These are phyloP conservation scores for Drosophila buzzatii DNA, from an alignment of 2,888 invertebrate species.

Conservation along the genomic window DNA sequence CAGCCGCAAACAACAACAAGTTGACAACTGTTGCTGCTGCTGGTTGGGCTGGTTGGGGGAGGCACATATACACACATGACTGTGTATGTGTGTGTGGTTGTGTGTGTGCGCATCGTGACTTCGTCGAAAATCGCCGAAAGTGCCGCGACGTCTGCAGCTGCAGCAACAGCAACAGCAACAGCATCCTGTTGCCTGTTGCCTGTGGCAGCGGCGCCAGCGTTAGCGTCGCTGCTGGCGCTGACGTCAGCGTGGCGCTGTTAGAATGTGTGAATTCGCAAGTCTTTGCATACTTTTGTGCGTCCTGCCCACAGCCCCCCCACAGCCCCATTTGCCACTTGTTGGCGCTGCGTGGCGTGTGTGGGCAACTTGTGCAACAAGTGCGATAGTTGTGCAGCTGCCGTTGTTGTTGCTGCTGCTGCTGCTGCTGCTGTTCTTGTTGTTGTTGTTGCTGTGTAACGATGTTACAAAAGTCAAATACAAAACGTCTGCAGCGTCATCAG, in stretches of 20 bases:
- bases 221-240: slow-evolving; percentile 16
- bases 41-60: slow-evolving; percentile 25
- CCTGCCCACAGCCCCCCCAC: not conserved
- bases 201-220: slow-evolving; percentile 23
- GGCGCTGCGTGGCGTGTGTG: slow-evolving; percentile 43
- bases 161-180: slow-evolving; percentile 8
- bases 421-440: slow-evolving; percentile 20
- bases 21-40: slow-evolving; percentile 72
- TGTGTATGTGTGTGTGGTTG: too few species aligned
- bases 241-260: slow-evolving; percentile 49
- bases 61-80: slow-evolving; percentile 7
- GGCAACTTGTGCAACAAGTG: slow-evolving; percentile 76
- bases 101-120: slow-evolving; percentile 30
- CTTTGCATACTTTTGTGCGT: slow-evolving; percentile 79
- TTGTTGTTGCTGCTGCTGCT: not conserved
- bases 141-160: slow-evolving; percentile 58
- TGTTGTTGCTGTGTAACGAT: slow-evolving; percentile 68
- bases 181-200: slow-evolving; percentile 48
- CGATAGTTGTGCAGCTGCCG: slow-evolving; percentile 53
- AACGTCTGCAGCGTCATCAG: slow-evolving; percentile 67
- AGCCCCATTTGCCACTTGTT: slow-evolving; percentile 72
- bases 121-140: slow-evolving; percentile 76
- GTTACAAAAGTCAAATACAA: slow-evolving; percentile 78
- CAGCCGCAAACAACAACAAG: slow-evolving; percentile 63
- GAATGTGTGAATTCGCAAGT: slow-evolving; percentile 75